Conservation (phyloP, 2,113 vertebrate species). For the Odocoileus virginianus region DNA sequence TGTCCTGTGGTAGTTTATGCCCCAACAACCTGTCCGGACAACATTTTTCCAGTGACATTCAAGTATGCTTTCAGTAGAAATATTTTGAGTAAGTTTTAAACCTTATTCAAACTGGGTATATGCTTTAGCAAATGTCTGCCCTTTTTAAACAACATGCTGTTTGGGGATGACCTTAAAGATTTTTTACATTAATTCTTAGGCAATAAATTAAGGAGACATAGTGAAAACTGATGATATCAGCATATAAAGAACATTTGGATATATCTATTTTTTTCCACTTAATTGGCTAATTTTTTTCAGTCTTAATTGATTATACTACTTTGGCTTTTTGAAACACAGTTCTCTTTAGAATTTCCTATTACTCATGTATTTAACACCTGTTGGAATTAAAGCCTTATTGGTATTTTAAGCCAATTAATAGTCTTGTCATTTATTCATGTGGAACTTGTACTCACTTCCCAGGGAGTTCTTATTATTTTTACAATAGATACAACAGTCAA, state of each 20-base stretch:
- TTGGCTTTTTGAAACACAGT: neutral
- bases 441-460: neutral
- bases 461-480: neutral
- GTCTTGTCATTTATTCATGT: neutral
- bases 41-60: neutral
- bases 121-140: neutral
- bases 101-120: neutral
- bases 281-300: neutral
- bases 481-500: neutral
- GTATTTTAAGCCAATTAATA: neutral
- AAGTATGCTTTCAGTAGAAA: neutral
- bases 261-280: neutral
- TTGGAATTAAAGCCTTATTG: neutral
- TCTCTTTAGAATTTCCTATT: neutral
- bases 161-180: neutral
- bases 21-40: neutral
- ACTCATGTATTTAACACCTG: neutral
- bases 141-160: neutral
- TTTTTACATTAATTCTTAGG: neutral
- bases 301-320: neutral
- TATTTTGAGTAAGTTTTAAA: neutral
- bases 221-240: neutral
- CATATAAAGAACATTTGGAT: neutral
- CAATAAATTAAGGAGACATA: neutral
- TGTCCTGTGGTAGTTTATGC: neutral